Evolutionary conservation across 2,797 vertebrate genomes (phyloP).

Genomic region (Prunella strophiata): DNA sequence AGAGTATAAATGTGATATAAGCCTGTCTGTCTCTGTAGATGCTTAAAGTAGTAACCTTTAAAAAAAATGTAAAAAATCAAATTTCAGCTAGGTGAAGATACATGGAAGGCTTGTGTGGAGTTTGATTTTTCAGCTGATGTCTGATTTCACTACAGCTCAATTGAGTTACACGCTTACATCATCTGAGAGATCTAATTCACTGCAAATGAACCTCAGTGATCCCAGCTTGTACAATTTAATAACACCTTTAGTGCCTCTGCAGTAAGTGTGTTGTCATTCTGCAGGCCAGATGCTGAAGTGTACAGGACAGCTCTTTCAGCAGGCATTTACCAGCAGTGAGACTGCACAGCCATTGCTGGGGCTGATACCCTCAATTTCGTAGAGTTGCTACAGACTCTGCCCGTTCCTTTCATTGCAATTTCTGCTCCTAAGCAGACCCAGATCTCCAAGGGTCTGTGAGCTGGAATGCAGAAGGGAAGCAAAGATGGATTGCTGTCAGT

Average conservation of each 20-base stretch:
- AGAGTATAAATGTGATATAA: neutral
- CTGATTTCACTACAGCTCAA: neutral
- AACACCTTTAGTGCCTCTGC: neutral
- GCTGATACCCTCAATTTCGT: neutral
- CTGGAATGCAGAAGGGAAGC: neutral
- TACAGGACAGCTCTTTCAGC: neutral
- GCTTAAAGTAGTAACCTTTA: neutral
- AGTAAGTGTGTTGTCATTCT: neutral
- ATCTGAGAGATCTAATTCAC: neutral
- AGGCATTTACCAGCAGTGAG: neutral
- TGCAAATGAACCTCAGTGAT: neutral
- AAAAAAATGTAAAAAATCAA: neutral
- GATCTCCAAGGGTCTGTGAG: fast-evolving
- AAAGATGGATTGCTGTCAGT: neutral
- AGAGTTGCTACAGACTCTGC: neutral
- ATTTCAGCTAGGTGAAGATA: neutral
- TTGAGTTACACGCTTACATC: neutral
- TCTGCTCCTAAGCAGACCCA: neutral
- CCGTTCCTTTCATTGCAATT: neutral
- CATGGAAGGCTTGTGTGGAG: fast-evolving
- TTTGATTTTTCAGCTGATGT: neutral
- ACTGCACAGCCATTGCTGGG: neutral
- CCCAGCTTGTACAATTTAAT: neutral
- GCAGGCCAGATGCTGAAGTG: fast-evolving
- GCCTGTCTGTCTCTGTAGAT: neutral